phyloP scores from a whole-genome alignment of 2,113 vertebrate genomes.

The Melanostigma gelatinosum region DNA sequence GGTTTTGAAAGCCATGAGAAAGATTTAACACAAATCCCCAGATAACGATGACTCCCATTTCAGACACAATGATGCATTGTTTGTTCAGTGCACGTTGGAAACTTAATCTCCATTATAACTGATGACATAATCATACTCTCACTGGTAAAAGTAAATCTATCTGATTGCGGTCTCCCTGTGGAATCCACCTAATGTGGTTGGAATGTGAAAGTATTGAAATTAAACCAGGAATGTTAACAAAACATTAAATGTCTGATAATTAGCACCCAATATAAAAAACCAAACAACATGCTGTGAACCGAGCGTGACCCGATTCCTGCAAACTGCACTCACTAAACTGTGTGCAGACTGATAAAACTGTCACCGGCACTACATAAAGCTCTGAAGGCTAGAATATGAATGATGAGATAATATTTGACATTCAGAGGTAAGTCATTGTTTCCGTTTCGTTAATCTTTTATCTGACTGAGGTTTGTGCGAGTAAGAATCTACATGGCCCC shows the following conservation, averaged over 20 bases:
- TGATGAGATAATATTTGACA: background rate
- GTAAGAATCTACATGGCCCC: background rate
- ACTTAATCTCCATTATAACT: slow-evolving; percentile 2
- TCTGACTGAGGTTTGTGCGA: background rate
- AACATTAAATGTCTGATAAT: slow-evolving; percentile 9
- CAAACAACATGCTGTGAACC: background rate
- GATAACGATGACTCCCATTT: slow-evolving; percentile 39
- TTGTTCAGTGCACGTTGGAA: background rate
- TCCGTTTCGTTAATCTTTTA: background rate
- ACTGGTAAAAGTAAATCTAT: background rate
- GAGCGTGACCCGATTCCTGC: background rate
- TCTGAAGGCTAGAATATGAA: background rate
- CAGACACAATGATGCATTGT: slow-evolving; percentile 9
- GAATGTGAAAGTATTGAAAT: slow-evolving; percentile 6
- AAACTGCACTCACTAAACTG: background rate
- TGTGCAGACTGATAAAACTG: slow-evolving; percentile 28
- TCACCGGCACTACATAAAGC: slow-evolving; percentile 10
- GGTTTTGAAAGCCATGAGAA: slow-evolving; percentile 11
- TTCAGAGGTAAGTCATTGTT: background rate
- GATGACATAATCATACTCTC: slow-evolving; percentile 13
- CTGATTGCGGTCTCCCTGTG: background rate
- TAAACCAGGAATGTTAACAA: background rate
- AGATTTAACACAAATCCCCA: slow-evolving; percentile 19
- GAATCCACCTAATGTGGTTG: slow-evolving; percentile 11
- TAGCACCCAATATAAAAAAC: slow-evolving; percentile 33